Evolutionary conservation across 2,113 vertebrate genomes (phyloP).

Genomic region (Bufo bufo): DNA sequence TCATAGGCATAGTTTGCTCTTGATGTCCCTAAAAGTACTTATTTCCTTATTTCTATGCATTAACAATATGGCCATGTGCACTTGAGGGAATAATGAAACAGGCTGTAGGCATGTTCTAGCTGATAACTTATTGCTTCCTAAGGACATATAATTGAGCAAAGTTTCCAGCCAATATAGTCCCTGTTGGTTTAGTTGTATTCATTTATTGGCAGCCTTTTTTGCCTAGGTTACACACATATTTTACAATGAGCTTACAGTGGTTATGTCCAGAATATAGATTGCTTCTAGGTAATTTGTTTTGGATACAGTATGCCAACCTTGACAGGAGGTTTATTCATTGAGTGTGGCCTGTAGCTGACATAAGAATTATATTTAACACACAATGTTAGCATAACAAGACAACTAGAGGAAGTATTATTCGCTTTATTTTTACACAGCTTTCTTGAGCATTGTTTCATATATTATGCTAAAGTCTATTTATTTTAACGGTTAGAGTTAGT

Average conservation of each 20-base stretch:
- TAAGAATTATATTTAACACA: not conserved
- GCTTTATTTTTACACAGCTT: not conserved
- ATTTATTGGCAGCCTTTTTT: constrained; percentile 27
- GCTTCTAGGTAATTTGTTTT: not conserved
- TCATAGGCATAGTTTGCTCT: not conserved
- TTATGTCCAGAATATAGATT: constrained; percentile 8
- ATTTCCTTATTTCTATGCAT: not conserved
- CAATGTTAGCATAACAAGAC: not conserved
- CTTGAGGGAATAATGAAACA: not conserved
- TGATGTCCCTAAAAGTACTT: not conserved
- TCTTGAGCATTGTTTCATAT: not conserved
- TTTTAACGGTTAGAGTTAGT: no score
- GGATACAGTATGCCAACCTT: not conserved
- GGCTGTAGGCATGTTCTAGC: constrained; percentile 30
- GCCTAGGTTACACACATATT: constrained; percentile 26
- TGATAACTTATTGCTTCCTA: constrained; percentile 33
- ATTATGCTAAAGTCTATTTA: not conserved
- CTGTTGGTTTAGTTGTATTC: constrained; percentile 16
- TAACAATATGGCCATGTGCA: not conserved
- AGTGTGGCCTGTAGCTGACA: not conserved
- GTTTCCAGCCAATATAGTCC: constrained; percentile 7
- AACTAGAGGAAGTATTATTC: not conserved
- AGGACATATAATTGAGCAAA: constrained; percentile 30
- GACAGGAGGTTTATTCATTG: not conserved
- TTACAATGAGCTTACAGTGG: constrained; percentile 13